Conservation (phyloP, 1,140 invertebrate genomes). For the Heliconius hewitsoni region DNA sequence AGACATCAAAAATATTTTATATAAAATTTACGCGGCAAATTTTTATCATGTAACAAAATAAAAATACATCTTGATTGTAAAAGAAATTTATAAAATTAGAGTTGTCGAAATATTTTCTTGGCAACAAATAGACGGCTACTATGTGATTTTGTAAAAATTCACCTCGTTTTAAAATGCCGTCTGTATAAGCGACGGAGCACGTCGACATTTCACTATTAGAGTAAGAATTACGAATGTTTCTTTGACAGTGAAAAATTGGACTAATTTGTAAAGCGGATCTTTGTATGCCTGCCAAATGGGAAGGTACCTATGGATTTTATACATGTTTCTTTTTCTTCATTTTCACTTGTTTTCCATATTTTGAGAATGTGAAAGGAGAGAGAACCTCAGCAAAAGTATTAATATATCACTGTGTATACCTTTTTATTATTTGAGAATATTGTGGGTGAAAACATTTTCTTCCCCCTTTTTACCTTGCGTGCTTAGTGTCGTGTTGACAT, state of each 20-base stretch:
- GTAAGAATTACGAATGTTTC: conserved; percentile 5
- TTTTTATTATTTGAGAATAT: too few species aligned
- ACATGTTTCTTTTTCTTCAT: neutral
- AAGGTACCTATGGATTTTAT: neutral
- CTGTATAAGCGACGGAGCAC: neutral
- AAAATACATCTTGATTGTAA: neutral
- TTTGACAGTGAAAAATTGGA: conserved; percentile 8
- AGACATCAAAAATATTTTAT: too few species aligned
- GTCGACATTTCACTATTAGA: conserved; percentile 14
- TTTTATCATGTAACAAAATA: neutral
- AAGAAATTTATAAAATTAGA: neutral
- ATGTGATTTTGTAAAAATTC: conserved; percentile 8
- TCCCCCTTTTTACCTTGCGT: too few species aligned
- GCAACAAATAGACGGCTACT: neutral
- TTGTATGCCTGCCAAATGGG: conserved; percentile 6
- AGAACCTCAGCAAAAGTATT: too few species aligned
- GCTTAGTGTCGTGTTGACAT: too few species aligned
- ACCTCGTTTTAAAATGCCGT: neutral
- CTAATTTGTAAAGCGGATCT: neutral
- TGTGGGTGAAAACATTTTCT: too few species aligned
- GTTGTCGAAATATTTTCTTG: neutral
- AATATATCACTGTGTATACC: too few species aligned
- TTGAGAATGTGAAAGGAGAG: neutral
- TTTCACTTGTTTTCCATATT: neutral
- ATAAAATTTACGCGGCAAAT: neutral